phyloP scores from a whole-genome alignment of 1,140 invertebrate genomes.

The Diabrotica undecimpunctata region DNA sequence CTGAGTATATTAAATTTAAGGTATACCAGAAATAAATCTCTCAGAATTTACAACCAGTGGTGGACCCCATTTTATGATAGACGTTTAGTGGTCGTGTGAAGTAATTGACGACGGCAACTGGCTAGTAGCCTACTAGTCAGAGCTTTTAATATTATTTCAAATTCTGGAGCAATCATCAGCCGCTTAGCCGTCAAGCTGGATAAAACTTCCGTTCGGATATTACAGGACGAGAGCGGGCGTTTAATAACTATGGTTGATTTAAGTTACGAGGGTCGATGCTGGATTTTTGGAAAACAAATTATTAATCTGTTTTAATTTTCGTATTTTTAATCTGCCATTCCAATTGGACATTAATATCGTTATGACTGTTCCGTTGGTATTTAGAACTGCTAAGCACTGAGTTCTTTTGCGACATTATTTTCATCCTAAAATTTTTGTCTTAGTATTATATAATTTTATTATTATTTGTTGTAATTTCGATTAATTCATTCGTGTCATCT shows the following conservation, averaged over 20 bases:
- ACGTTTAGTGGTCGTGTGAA: background rate
- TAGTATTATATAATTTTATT: too few species aligned
- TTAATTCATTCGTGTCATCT: too few species aligned
- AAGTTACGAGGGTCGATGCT: background rate
- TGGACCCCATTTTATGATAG: background rate
- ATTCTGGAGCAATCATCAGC: constrained; percentile 3
- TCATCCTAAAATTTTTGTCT: too few species aligned
- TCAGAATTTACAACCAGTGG: background rate
- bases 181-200: constrained; percentile 4
- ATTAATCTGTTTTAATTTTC: too few species aligned
- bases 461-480: too few species aligned
- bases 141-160: background rate
- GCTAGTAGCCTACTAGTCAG: background rate
- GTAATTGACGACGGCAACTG: background rate
- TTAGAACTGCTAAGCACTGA: too few species aligned
- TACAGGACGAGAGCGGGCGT: constrained; percentile 19
- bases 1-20: background rate
- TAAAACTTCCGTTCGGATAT: constrained; percentile 29
- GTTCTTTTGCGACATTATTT: too few species aligned
- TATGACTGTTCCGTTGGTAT: too few species aligned
- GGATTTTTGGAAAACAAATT: background rate
- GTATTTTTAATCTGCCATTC: too few species aligned
- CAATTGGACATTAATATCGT: too few species aligned
- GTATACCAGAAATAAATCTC: background rate
- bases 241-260: constrained; percentile 18